A percentile compares a stretch with the other conserved stretches of the same genome.
These are phyloP conservation scores for Capreolus pygargus DNA, from an alignment of 2,113 vertebrate species.

Conservation along the genomic window DNA sequence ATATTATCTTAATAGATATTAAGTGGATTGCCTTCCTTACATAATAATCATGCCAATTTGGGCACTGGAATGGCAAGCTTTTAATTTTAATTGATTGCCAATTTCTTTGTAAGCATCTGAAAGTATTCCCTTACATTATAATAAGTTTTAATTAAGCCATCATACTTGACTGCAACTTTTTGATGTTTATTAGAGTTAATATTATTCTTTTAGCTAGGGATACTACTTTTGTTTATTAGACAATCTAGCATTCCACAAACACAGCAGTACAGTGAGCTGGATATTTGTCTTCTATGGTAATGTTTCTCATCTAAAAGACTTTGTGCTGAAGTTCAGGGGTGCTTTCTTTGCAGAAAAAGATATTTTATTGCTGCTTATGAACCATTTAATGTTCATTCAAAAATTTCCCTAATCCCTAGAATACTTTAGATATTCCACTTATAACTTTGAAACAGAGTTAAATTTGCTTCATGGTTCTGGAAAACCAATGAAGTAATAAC, in stretches of 20 bases:
- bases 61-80: background rate
- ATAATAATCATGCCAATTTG: rapidly evolving
- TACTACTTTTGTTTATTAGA: background rate
- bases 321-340: rapidly evolving
- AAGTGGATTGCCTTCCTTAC: rapidly evolving
- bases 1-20: background rate
- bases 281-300: background rate
- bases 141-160: background rate
- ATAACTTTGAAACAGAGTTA: background rate
- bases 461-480: background rate
- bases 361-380: background rate
- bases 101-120: background rate
- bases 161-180: background rate
- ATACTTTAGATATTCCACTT: background rate
- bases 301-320: background rate
- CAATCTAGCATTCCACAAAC: background rate
- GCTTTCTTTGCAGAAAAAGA: background rate
- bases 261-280: rapidly evolving
- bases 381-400: background rate
- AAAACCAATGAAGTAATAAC: background rate
- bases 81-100: background rate
- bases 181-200: background rate
- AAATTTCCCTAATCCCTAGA: background rate
- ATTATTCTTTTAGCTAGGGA: background rate
- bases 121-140: background rate